A percentile compares a stretch with the other conserved stretches of the same genome.
phyloP scores from a whole-genome alignment of 2,113 vertebrate species.

The Semnopithecus entellus region DNA sequence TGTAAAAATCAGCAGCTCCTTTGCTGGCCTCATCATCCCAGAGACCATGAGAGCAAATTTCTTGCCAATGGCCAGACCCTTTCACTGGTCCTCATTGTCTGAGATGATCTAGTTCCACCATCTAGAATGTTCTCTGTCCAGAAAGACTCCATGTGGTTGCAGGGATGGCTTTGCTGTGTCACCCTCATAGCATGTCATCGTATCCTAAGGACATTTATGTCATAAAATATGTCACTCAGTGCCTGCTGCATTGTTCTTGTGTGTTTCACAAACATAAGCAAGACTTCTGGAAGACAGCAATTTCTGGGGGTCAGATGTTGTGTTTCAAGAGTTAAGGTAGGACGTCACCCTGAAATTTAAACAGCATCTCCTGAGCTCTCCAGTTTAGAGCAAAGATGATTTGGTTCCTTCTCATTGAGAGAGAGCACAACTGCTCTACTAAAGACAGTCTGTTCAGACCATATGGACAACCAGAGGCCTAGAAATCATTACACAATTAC shows the following conservation, averaged over 20 bases:
- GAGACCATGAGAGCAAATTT: neutral
- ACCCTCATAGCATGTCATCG: conserved; percentile 43
- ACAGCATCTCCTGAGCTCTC: neutral
- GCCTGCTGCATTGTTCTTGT: conserved; percentile 60
- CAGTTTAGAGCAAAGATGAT: conserved; percentile 5
- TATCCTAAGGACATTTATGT: conserved; percentile 39
- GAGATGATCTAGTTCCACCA: conserved; percentile 64
- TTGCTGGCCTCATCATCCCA: neutral
- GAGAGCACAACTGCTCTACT: conserved; percentile 9
- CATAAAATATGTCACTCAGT: conserved; percentile 26
- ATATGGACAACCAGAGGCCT: conserved; percentile 59
- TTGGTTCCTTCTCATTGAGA: conserved; percentile 46
- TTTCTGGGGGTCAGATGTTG: conserved; percentile 38
- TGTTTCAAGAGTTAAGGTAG: conserved; percentile 32
- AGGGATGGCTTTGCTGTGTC: conserved; percentile 69
- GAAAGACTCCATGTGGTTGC: conserved; percentile 58
- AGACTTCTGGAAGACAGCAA: conserved; percentile 41
- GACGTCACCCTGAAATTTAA: neutral
- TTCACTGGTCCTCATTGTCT: conserved; percentile 84
- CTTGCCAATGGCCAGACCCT: conserved; percentile 50
- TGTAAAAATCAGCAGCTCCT: neutral
- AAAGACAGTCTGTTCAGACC: conserved; percentile 67
- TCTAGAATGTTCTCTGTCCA: conserved; percentile 70
- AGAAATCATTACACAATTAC: conserved; percentile 63
- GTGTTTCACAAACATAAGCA: conserved; percentile 71